These are phyloP conservation scores for Pristiophorus japonicus DNA, from an alignment of 2,113 vertebrate species.

Conservation along the genomic window DNA sequence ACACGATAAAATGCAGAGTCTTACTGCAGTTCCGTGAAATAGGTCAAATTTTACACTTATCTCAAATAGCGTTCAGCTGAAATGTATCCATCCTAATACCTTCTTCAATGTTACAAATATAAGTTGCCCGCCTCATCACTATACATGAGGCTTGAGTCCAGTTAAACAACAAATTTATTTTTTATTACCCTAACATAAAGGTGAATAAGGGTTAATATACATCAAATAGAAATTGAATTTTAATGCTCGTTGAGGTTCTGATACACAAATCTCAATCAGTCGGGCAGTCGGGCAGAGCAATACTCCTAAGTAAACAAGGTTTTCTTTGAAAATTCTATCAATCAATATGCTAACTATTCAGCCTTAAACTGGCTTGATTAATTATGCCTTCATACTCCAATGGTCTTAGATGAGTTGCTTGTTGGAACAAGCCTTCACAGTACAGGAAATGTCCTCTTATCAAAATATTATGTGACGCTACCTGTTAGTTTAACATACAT, in stretches of 20 bases:
- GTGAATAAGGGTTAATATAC: constrained; percentile 17
- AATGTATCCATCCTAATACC: not conserved
- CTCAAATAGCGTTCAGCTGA: not conserved
- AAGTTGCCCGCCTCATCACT: not conserved
- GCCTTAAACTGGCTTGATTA: constrained; percentile 73
- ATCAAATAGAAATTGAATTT: constrained; percentile 34
- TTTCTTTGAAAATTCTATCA: constrained; percentile 71
- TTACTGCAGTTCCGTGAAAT: not conserved
- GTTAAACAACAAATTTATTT: constrained; percentile 14
- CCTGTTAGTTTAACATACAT: constrained; percentile 41
- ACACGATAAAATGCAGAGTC: not conserved
- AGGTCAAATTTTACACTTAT: not conserved
- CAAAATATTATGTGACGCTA: constrained; percentile 47
- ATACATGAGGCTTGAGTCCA: not conserved
- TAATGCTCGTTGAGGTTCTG: not conserved
- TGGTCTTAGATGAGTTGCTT: constrained; percentile 66
- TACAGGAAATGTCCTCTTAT: constrained; percentile 62
- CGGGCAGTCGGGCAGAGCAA: constrained; percentile 59
- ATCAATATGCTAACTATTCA: constrained; percentile 77
- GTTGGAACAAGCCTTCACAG: constrained; percentile 52
- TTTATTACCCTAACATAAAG: not conserved
- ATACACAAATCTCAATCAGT: constrained; percentile 53
- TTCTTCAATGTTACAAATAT: not conserved
- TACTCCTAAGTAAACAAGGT: constrained; percentile 68
- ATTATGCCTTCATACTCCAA: constrained; percentile 59